Base-by-base conservation (phyloP, 1,140 invertebrate genomes). In the Hypothenemus hampei region DNA sequence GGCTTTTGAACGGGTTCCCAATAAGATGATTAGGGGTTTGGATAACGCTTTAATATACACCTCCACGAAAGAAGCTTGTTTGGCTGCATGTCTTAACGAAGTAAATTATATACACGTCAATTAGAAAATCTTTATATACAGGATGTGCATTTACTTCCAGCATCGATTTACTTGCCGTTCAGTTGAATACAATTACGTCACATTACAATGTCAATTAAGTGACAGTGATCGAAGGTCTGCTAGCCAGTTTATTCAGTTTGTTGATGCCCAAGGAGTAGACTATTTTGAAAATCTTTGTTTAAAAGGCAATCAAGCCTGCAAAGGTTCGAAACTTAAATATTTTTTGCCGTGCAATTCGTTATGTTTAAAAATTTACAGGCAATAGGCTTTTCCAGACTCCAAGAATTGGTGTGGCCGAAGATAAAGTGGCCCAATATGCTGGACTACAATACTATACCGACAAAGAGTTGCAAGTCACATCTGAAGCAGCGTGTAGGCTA, bases 271-370 rank as follows among this genome's bases (percentile, higher is more conserved):
- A 62, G 92, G 91, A 18, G 88, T 93, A 3, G 93, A 96, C 70
- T 96, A 95, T 67, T 96, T 95, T 70, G 93, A 96, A 75, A 96
- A 95, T 74, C 77, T 94, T n/a, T 96, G 92, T 66, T 73, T 95
- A 58, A 89, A 90, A 75, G 84, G 87, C 18, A 83, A 82, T 47
- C 86, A 91, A 62, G 87, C 89, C 10, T 94, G 90, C 72, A 62
- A 62, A 62, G 60, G 59, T 61, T 16, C 8, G 11, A 13, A 16
- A 11, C 16, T n/a, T 29, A 29, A 29, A 29, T 29, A 7, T 6
- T 29, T 7, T 29, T 29, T n/a, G n/a, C n/a, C 26, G n/a, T 7
- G 26, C 26, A 29, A 29, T 7, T 29, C 10, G 6, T 41, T 4
- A 41, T 41, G 39, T 41, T 16, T 41, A 41, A 37, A 7, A 37